Conservation (phyloP, 2,113 vertebrate genomes). For the Sturnus vulgaris region DNA sequence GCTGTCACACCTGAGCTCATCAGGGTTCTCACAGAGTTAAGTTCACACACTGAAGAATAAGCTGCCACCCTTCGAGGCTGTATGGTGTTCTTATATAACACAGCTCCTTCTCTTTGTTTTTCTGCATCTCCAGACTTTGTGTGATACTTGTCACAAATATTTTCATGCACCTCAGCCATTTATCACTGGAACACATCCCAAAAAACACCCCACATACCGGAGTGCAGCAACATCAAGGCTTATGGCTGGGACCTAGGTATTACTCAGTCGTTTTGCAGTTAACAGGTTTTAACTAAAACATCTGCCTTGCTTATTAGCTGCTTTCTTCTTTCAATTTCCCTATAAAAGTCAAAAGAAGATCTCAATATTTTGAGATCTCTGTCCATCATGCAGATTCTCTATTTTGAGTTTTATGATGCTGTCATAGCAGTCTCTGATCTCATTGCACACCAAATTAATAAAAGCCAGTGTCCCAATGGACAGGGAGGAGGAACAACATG, state of each 20-base stretch:
- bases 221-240: not conserved
- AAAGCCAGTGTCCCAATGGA: not conserved
- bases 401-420: not conserved
- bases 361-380: not conserved
- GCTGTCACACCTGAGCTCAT: not conserved
- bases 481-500: not conserved
- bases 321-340: not conserved
- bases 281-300: not conserved
- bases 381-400: not conserved
- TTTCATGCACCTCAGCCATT: not conserved
- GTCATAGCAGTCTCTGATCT: not conserved
- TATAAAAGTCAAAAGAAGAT: not conserved
- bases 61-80: not conserved
- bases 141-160: not conserved
- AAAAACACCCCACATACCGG: accelerated
- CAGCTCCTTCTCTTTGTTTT: not conserved
- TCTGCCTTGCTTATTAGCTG: not conserved
- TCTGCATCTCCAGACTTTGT: not conserved
- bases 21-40: not conserved
- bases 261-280: not conserved
- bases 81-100: not conserved
- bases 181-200: not conserved
- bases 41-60: accelerated
- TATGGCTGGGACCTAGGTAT: too few species aligned
- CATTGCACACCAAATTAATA: not conserved